phyloP scores from a whole-genome alignment of 2,888 invertebrate species.

The Oxyscelio sp. region DNA sequence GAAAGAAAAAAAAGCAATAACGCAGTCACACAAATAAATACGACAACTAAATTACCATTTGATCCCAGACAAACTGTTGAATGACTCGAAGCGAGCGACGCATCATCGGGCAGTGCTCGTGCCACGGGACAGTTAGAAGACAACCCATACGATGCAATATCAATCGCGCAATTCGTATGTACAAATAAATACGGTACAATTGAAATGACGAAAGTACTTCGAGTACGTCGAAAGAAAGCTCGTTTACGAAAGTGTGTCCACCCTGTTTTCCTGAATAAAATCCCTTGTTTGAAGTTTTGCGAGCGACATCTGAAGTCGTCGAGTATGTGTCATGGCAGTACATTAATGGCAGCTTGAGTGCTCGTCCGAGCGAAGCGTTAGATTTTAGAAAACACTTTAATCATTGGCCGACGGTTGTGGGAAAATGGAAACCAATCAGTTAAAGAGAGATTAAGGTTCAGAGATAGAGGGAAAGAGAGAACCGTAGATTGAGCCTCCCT shows the following conservation, averaged over 20 bases:
- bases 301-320: constrained; percentile 60
- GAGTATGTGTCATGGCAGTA: constrained; percentile 87
- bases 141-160: background rate
- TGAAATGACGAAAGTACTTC: background rate
- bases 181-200: constrained; percentile 25
- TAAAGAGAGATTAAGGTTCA: background rate
- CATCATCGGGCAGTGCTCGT: background rate
- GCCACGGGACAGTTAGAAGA: background rate
- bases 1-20: background rate
- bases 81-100: background rate
- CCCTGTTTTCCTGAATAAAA: constrained; percentile 59
- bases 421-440: constrained; percentile 20
- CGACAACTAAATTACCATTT: background rate
- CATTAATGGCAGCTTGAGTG: constrained; percentile 87
- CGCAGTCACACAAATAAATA: background rate
- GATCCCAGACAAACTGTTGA: background rate
- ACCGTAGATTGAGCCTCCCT: background rate
- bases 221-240: constrained; percentile 6
- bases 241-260: constrained; percentile 36
- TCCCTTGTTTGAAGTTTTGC: constrained; percentile 63
- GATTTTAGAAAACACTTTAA: constrained; percentile 57
- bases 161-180: constrained; percentile 5
- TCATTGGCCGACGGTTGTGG: constrained; percentile 38
- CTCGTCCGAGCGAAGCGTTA: constrained; percentile 69
- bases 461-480: constrained; percentile 15